Percentiles rank a stretch among this genome's conserved stretches.
These are phyloP conservation scores for Coreoperca whiteheadi DNA, from an alignment of 2,113 vertebrate species.

Conservation along the genomic window DNA sequence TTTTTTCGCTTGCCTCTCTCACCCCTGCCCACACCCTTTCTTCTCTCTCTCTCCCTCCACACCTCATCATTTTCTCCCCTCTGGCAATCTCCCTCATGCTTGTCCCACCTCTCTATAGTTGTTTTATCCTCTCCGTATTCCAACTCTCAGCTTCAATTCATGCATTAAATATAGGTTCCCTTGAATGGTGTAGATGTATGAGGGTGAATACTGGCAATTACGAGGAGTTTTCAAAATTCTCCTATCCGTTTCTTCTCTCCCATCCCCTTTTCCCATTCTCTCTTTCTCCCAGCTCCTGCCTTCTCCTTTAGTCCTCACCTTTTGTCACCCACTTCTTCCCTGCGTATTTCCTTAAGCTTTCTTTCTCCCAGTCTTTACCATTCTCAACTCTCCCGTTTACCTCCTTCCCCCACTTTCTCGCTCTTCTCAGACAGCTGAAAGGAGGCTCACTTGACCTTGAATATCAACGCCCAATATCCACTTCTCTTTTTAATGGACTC, in stretches of 20 bases:
- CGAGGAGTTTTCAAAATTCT: too few relatives aligned
- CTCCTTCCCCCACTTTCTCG: background rate
- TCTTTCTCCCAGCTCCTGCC: background rate
- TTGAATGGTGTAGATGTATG: background rate
- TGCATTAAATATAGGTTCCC: background rate
- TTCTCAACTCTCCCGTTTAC: too few relatives aligned
- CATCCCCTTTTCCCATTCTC: background rate
- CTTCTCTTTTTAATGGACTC: background rate
- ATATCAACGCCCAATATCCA: background rate
- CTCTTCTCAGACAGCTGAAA: background rate
- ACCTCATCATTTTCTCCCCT: slow-evolving; percentile 8
- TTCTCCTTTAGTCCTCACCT: background rate
- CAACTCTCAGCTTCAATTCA: background rate
- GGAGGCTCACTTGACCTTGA: background rate
- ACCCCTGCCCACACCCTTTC: background rate
- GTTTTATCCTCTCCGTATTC: background rate
- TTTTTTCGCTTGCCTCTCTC: background rate
- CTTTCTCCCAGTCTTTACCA: background rate
- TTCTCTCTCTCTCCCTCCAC: background rate
- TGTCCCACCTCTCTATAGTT: background rate
- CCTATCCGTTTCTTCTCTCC: too few relatives aligned
- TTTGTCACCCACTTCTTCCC: too few relatives aligned
- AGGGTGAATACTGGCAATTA: background rate
- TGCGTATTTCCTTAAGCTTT: background rate
- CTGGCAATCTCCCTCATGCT: background rate